Percentiles rank a stretch among this genome's conserved stretches.
Conservation (phyloP, 92 coral and sea anemone genomes). For the Paragorgia papillata region DNA sequence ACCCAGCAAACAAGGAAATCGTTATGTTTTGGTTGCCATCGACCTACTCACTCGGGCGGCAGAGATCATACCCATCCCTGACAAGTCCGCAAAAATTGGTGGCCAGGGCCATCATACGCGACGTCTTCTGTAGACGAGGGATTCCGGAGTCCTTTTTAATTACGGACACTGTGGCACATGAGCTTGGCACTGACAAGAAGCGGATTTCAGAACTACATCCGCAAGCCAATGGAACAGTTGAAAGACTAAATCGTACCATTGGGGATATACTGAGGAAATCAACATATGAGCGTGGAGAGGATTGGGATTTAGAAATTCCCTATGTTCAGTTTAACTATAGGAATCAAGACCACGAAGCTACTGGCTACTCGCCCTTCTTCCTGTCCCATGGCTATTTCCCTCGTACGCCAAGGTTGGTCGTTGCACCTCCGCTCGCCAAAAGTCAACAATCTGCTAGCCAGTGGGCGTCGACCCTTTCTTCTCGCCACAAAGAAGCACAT, state of each 20-base stretch:
- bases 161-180: conserved; percentile 36
- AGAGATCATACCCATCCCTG: conserved; percentile 53
- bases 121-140: conserved; percentile 55
- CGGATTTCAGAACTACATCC: conserved; percentile 48
- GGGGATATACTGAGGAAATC: conserved; percentile 44
- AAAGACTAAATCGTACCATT: conserved; percentile 49
- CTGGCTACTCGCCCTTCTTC: conserved; percentile 62
- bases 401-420: conserved; percentile 44
- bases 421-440: conserved; percentile 37
- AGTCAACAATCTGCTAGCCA: conserved; percentile 6
- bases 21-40: conserved; percentile 50
- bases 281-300: conserved; percentile 31
- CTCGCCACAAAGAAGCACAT: conserved; percentile 44
- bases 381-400: conserved; percentile 41
- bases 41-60: conserved; percentile 52
- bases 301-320: conserved; percentile 54
- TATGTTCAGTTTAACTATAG: conserved; percentile 48
- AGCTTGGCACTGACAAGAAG: conserved; percentile 59
- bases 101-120: conserved; percentile 38
- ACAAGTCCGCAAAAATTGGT: conserved; percentile 61
- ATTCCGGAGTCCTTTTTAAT: conserved; percentile 52
- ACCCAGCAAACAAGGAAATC: conserved; percentile 43
- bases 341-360: conserved; percentile 58
- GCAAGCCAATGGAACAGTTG: conserved; percentile 55
- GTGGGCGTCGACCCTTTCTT: conserved; percentile 51